Base-by-base conservation (phyloP, 2,888 invertebrate genomes). In the Seira sanloemensis region DNA sequence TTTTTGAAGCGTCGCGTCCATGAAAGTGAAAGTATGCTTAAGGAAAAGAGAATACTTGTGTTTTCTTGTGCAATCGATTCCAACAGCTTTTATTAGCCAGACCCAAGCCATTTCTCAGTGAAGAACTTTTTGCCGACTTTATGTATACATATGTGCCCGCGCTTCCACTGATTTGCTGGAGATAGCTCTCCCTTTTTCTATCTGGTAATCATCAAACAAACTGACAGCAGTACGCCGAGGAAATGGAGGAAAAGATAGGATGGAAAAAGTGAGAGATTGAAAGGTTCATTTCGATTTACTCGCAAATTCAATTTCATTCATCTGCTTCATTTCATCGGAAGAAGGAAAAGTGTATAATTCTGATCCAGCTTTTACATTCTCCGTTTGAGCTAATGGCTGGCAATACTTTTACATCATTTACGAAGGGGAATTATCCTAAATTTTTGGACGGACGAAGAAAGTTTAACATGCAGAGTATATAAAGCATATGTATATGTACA, bases 231-330 rank as follows among this genome's bases (percentile, higher is more conserved):
- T 25, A 58, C n/a, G n/a, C 21, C 23, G 23, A 24, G 23, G 18
- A 58, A 12, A 23, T 9, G 25, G 58, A 25, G 58, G 54, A 16
- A 58, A 73, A 73, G 58, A 67, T 23, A 72, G 58, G 37, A 80
- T n/a, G 76, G 72, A 50, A 82, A 65, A 62, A 76, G 74, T 71
- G 71, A 72, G 73, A 80, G 77, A 85, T 80, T 72, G 79, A 81
- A 74, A 74, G 78, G 54, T 73, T 75, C 82, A 82, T 78, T 86
- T 84, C 86, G 84, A 84, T 86, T 84, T 86, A 86, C 82, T 86
- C 84, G 83, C 79, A 83, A 86, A 86, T 86, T 86, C 83, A 79
- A 83, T 86, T 86, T 83, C 75, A 79, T 83, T 83, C 76, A 74
- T 82, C 78, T 76, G 71, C 82, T 79, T 78, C 75, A 71, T 84